Evolutionary conservation across 2,113 vertebrate genomes (phyloP).

Genomic region (Regulus satrapa): DNA sequence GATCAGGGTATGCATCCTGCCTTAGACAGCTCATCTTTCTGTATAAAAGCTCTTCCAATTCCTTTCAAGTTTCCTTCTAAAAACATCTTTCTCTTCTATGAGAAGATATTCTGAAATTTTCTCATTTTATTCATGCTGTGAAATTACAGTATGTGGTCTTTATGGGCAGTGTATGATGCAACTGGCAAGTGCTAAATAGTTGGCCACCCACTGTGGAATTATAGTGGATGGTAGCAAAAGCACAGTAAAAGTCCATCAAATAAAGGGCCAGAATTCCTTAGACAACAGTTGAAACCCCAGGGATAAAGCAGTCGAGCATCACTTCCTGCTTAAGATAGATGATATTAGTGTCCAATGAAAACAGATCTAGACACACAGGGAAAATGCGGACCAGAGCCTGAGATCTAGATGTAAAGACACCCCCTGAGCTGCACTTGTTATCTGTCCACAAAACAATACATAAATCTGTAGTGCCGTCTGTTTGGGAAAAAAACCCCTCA

Average conservation of each 20-base stretch:
- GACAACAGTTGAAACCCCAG: slow-evolving; percentile 59
- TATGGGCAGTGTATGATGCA: slow-evolving; percentile 8
- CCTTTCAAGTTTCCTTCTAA: not conserved
- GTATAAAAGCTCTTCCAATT: not conserved
- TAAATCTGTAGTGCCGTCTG: slow-evolving; percentile 48
- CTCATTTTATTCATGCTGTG: slow-evolving; percentile 11
- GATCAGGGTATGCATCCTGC: not conserved
- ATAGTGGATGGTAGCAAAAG: slow-evolving; percentile 46
- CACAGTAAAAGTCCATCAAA: slow-evolving; percentile 55
- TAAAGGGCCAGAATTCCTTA: slow-evolving; percentile 60
- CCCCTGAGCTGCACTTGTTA: slow-evolving; percentile 43
- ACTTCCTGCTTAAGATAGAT: slow-evolving; percentile 70
- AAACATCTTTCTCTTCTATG: not conserved
- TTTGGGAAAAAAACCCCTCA: slow-evolving; percentile 32
- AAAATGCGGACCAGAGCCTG: not conserved
- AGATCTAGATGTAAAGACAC: not conserved
- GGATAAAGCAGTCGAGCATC: slow-evolving; percentile 67
- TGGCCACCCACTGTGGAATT: slow-evolving; percentile 54
- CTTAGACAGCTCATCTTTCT: not conserved
- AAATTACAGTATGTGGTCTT: slow-evolving; percentile 35
- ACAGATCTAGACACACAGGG: not conserved
- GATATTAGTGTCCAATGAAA: slow-evolving; percentile 48
- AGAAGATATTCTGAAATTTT: slow-evolving; percentile 19
- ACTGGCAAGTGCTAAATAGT: slow-evolving; percentile 46
- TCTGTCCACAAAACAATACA: slow-evolving; percentile 31